A percentile compares a stretch with the other conserved stretches of the same genome.
Evolutionary conservation across 2,888 invertebrate genomes (phyloP).

Genomic region (Caradrina kadenii): DNA sequence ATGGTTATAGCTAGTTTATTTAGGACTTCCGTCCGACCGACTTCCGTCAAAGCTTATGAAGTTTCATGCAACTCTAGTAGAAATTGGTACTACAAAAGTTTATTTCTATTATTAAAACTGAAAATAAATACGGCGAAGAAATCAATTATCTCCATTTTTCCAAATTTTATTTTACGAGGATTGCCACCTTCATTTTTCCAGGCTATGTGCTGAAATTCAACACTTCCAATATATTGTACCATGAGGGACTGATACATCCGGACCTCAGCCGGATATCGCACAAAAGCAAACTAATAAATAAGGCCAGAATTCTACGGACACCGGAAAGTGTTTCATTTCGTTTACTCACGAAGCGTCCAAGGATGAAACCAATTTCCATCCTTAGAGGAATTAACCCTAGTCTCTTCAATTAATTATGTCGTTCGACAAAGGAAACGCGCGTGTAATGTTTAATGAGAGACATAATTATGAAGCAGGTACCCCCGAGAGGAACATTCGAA

Average conservation of each 20-base stretch:
- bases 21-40: not conserved
- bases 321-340: slow-evolving; percentile 37
- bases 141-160: not conserved
- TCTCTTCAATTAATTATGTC: slow-evolving; percentile 37
- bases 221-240: slow-evolving; percentile 9
- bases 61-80: not conserved
- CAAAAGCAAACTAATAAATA: slow-evolving; percentile 31
- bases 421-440: slow-evolving; percentile 34
- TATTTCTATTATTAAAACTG: not conserved
- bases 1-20: slow-evolving; percentile 6
- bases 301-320: slow-evolving; percentile 17
- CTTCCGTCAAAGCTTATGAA: not conserved
- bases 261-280: slow-evolving; percentile 24
- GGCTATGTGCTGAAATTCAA: not conserved
- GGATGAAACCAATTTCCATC: slow-evolving; percentile 35
- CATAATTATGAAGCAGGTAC: slow-evolving; percentile 38
- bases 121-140: not conserved
- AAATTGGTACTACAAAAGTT: not conserved
- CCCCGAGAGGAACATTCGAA: slow-evolving; percentile 22
- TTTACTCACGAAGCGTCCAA: slow-evolving; percentile 12
- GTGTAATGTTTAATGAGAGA: slow-evolving; percentile 42
- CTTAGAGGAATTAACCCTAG: slow-evolving; percentile 24
- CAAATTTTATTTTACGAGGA: not conserved
- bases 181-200: not conserved
- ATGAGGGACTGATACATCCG: slow-evolving; percentile 39